These are phyloP conservation scores for Tiaroga cobitis DNA, from an alignment of 2,797 vertebrate species.

Conservation along the genomic window DNA sequence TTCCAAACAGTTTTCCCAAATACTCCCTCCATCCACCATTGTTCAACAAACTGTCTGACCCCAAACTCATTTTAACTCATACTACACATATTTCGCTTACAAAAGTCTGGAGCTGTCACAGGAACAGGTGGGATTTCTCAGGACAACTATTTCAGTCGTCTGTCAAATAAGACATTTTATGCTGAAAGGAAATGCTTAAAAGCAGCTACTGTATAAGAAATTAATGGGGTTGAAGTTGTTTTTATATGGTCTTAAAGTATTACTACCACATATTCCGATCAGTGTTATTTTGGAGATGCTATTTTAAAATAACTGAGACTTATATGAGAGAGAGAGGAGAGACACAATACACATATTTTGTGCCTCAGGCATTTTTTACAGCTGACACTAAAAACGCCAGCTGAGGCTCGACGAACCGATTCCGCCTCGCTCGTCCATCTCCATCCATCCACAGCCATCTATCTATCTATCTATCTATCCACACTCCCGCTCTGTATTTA, in stretches of 20 bases:
- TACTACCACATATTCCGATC: not conserved
- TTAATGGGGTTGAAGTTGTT: not conserved
- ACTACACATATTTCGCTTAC: not conserved
- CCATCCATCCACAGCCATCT: too few species aligned
- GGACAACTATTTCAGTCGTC: not conserved
- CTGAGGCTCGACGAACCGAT: not conserved
- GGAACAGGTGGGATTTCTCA: constrained; percentile 3
- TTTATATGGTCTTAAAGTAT: not conserved
- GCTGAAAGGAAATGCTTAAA: constrained; percentile 15
- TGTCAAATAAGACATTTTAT: not conserved
- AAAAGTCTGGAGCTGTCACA: constrained; percentile 5
- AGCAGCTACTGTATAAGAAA: not conserved
- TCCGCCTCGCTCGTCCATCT: not conserved
- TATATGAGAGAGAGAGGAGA: not conserved
- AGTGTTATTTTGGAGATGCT: not conserved
- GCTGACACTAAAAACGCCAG: not conserved
- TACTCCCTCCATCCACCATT: not conserved
- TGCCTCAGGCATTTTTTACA: not conserved
- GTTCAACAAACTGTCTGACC: not conserved
- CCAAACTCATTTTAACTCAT: too few species aligned
- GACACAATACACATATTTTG: not conserved
- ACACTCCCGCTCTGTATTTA: not conserved
- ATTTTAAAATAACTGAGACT: not conserved
- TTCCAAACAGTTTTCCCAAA: not conserved
- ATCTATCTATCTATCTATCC: not conserved